Evolutionary conservation across 2,888 invertebrate genomes (phyloP).

Genomic region (Eueremaeus valkanovi): DNA sequence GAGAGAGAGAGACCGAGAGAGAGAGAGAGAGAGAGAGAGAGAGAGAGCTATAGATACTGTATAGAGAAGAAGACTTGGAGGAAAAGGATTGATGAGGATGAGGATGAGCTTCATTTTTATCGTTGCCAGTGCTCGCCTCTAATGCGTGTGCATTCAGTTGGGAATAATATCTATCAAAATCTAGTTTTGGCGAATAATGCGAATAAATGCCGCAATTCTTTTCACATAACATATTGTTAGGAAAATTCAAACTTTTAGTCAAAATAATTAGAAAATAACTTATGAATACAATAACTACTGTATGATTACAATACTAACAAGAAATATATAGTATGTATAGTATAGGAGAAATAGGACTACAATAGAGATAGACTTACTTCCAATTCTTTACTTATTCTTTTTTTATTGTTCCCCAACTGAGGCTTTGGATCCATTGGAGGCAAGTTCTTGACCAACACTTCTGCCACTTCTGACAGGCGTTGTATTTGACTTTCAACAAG

Average conservation of each 20-base stretch:
- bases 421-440: slow-evolving; percentile 78
- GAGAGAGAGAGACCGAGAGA: slow-evolving; percentile 2
- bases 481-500: slow-evolving; percentile 77
- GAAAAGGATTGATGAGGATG: background rate
- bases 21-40: no score
- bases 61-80: background rate
- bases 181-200: slow-evolving; percentile 3
- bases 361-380: slow-evolving; percentile 59
- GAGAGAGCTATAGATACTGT: no score
- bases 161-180: slow-evolving; percentile 16
- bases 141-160: slow-evolving; percentile 8
- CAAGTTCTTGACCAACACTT: slow-evolving; percentile 72
- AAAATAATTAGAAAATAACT: slow-evolving; percentile 25
- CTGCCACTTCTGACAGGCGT: slow-evolving; percentile 76
- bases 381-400: slow-evolving; percentile 80
- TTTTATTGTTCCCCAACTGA: slow-evolving; percentile 68
- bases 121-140: background rate
- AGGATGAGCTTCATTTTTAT: background rate
- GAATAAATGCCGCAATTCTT: slow-evolving; percentile 17
- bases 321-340: no score
- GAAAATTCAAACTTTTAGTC: background rate
- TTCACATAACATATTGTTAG: background rate
- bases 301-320: no score
- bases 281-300: no score
- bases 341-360: background rate